Evolutionary conservation across 1,140 invertebrate genomes (phyloP), one percentile per base, ranked within the genome.

Genomic region (Oncopodura yosiiana): DNA sequence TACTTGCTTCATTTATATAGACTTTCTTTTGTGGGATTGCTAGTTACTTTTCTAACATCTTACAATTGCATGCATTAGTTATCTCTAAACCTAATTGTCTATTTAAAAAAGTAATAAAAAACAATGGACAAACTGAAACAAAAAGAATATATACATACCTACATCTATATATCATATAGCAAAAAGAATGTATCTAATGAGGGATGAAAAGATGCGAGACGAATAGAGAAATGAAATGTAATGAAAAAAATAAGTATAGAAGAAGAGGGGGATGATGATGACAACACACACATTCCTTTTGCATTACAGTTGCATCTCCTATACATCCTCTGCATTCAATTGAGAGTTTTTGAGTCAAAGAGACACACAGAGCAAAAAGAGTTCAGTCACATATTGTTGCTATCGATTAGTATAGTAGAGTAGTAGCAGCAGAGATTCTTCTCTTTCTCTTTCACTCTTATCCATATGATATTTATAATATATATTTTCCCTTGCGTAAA

Each of bases 391-490:
- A 61, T 56, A 61, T 61, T 61, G 59, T 56, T 24, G 32, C 18
- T 56, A 61, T 61, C 59, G 53, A 61, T 56, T 56, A 44, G 46
- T 49, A 53, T n/a, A n/a, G n/a, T n/a, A n/a, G n/a, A n/a, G 32
- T 34, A 34, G 32, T n/a, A 8, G 8, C n/a, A 34, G 32, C 32
- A 8, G 8, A 9, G 8, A 34, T 9, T 34, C n/a, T 34, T n/a
- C 32, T 34, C n/a, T 34, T 8, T 9, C 32, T 9, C 32, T n/a
- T 34, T 34, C 8, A 9, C 32, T 9, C 32, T 9, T 34, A 8
- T 34, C 32, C 32, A n/a, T 34, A 34, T 34, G 8, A 8, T n/a
- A n/a, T 21, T 44, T 44, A 23, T 44, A 9, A 44, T 44, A 3
- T n/a, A n/a, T n/a, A n/a, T n/a, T n/a, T 24, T 32, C 37, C 9